Conservation (phyloP, 1,140 invertebrate species). For the Colletes gigas region DNA sequence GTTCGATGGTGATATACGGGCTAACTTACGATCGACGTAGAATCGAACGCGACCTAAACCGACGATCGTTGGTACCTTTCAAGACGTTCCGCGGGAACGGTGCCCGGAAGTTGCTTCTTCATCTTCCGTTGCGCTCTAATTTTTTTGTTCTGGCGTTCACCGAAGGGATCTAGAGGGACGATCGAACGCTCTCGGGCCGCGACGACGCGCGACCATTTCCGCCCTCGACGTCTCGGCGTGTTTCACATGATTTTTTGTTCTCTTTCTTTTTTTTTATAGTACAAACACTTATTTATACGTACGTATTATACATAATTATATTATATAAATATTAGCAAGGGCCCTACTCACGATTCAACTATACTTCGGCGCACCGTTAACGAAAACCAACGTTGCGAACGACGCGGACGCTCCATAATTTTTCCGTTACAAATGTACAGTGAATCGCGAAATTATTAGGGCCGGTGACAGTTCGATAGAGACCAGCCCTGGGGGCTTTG, state of each 20-base stretch:
- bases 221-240: slow-evolving; percentile 37
- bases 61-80: neutral
- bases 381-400: slow-evolving; percentile 6
- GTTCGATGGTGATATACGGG: slow-evolving; percentile 60
- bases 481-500: no score
- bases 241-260: slow-evolving; percentile 38
- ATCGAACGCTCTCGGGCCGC: slow-evolving; percentile 61
- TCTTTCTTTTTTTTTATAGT: slow-evolving; percentile 78
- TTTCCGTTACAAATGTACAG: slow-evolving; percentile 45
- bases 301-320: slow-evolving; percentile 74
- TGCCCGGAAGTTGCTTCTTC: no score
- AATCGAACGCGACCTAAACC: slow-evolving; percentile 54
- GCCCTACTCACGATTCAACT: slow-evolving; percentile 81
- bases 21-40: slow-evolving; percentile 49
- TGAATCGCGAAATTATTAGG: no score
- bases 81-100: neutral
- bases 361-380: slow-evolving; percentile 68
- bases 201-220: slow-evolving; percentile 46
- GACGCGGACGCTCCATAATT: slow-evolving; percentile 45
- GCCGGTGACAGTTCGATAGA: no score
- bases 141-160: slow-evolving; percentile 22
- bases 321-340: slow-evolving; percentile 76
- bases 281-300: slow-evolving; percentile 79
- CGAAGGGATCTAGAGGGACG: neutral
- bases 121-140: neutral